phyloP scores from a whole-genome alignment of 2,888 invertebrate species.

The Eulithis prunata region DNA sequence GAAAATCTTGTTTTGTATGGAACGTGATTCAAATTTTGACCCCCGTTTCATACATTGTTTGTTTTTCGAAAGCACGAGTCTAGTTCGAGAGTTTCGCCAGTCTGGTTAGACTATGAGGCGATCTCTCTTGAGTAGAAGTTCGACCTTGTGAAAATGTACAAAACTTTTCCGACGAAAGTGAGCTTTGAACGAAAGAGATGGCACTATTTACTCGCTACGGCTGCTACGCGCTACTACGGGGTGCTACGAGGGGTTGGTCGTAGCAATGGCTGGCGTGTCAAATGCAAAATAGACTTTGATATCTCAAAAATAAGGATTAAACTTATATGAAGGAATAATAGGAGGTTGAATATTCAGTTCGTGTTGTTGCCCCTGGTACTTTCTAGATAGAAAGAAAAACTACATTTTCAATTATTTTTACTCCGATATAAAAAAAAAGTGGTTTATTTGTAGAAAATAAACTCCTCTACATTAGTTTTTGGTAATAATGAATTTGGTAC shows the following conservation, averaged over 20 bases:
- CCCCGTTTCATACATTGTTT: too few relatives aligned
- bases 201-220: constrained; percentile 25
- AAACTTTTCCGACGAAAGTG: constrained; percentile 34
- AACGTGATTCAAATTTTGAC: too few relatives aligned
- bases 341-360: constrained; percentile 25
- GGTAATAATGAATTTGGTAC: too few relatives aligned
- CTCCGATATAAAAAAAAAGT: too few relatives aligned
- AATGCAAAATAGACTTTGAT: constrained; percentile 40
- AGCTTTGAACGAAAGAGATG: constrained; percentile 50
- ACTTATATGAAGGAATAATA: constrained; percentile 24
- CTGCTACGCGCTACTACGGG: constrained; percentile 54
- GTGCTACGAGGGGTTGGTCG: constrained; percentile 52
- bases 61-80: too few relatives aligned
- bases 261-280: constrained; percentile 32
- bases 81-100: too few relatives aligned
- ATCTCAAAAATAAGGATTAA: not conserved
- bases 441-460: too few relatives aligned
- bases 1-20: too few relatives aligned
- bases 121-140: too few relatives aligned
- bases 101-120: too few relatives aligned
- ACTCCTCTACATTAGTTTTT: too few relatives aligned
- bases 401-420: too few relatives aligned
- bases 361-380: constrained; percentile 16
- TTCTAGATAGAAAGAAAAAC: not conserved
- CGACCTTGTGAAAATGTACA: not conserved